These are phyloP conservation scores for Diaprepes abbreviatus DNA, from an alignment of 2,888 invertebrate genomes.

Conservation along the genomic window DNA sequence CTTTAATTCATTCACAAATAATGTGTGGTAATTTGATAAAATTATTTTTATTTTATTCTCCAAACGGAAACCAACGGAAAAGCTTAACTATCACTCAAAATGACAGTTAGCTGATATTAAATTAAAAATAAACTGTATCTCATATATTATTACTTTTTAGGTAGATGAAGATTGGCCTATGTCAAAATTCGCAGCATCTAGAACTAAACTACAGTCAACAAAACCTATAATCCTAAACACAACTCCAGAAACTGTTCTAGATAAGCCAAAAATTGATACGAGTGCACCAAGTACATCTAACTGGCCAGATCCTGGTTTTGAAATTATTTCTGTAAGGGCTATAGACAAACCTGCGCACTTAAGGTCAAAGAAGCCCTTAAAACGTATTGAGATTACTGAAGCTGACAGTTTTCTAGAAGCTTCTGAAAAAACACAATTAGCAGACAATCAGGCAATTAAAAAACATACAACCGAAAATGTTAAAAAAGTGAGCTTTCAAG, in stretches of 20 bases:
- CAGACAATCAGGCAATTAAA: conserved; percentile 42
- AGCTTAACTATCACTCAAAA: too few species aligned
- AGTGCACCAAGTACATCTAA: conserved; percentile 51
- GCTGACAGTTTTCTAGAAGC: conserved; percentile 33
- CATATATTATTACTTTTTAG: conserved; percentile 45
- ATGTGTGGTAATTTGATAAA: too few species aligned
- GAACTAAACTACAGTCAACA: conserved; percentile 53
- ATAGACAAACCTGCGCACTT: conserved; percentile 76
- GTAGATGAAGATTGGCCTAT: conserved; percentile 51
- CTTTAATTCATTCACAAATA: too few species aligned
- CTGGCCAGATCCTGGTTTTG: conserved; percentile 62
- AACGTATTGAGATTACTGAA: conserved; percentile 66
- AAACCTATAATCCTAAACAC: conserved; percentile 39
- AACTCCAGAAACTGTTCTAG: conserved; percentile 46
- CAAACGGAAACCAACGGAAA: too few species aligned
- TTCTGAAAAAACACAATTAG: neutral
- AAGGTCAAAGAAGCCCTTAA: conserved; percentile 75
- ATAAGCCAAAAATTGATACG: conserved; percentile 49
- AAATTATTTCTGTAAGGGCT: conserved; percentile 66
- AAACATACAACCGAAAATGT: conserved; percentile 50
- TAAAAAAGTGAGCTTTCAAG: conserved; percentile 8
- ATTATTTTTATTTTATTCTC: too few species aligned
- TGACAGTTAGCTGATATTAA: too few species aligned
- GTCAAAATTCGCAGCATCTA: conserved; percentile 61
- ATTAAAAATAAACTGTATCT: too few species aligned